Evolutionary conservation across 2,113 vertebrate genomes (phyloP).

Genomic region (Aptenodytes forsteri): DNA sequence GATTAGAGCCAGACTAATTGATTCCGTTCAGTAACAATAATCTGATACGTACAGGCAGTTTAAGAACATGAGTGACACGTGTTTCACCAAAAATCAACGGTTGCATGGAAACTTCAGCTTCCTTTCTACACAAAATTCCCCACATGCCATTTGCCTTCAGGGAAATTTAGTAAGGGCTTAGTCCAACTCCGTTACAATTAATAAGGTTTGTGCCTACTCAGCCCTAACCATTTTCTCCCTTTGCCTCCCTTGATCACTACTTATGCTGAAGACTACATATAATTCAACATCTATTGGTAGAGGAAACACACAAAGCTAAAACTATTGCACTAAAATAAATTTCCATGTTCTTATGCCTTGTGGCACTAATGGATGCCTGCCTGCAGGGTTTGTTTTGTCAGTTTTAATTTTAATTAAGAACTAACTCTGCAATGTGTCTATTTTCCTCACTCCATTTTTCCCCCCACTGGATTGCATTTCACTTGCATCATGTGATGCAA

Average conservation of each 20-base stretch:
- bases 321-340: constrained; percentile 8
- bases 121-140: background rate
- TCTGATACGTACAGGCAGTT: background rate
- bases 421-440: background rate
- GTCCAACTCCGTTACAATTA: background rate
- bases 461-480: background rate
- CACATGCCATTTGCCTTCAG: background rate
- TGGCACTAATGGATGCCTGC: constrained; percentile 37
- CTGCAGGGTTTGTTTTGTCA: constrained; percentile 50
- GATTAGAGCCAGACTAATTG: background rate
- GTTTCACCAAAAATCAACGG: background rate
- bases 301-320: constrained; percentile 32
- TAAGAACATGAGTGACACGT: background rate
- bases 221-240: background rate
- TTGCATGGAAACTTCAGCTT: background rate
- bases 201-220: background rate
- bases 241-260: background rate
- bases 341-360: constrained; percentile 38
- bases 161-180: background rate
- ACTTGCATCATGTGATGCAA: background rate
- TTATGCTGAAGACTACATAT: constrained; percentile 30
- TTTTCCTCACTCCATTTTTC: background rate
- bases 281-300: constrained; percentile 28
- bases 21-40: background rate
- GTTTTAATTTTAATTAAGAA: constrained; percentile 58